phyloP scores from a whole-genome alignment of 2,888 invertebrate genomes.

The Tipula helvola region DNA sequence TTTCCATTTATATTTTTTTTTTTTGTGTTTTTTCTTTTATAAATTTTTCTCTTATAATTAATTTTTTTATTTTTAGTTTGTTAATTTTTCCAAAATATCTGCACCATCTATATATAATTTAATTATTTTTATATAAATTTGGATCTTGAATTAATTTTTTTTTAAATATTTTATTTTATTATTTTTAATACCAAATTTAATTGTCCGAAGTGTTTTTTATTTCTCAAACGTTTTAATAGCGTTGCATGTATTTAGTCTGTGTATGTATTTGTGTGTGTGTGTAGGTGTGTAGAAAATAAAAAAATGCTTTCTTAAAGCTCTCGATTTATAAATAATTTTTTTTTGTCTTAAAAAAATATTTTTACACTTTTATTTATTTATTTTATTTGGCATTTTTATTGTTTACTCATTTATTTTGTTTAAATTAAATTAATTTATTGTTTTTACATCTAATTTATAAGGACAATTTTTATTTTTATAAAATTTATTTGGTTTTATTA shows the following conservation, averaged over 20 bases:
- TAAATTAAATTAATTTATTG: not conserved
- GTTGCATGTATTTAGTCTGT: not conserved
- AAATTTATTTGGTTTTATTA: not conserved
- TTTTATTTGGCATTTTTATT: not conserved
- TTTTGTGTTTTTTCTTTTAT: not conserved
- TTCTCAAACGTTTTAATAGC: not conserved
- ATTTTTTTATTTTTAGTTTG: not conserved
- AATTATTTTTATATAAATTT: not conserved
- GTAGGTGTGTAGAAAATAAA: not conserved
- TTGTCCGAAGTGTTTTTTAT: not conserved
- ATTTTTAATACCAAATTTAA: not conserved
- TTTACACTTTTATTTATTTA: not conserved
- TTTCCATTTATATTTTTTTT: not conserved
- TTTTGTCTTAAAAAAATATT: conserved; percentile 4
- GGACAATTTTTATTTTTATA: not conserved
- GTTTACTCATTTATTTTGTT: not conserved
- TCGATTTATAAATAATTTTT: not conserved
- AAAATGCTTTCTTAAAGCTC: not conserved
- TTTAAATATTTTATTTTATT: not conserved
- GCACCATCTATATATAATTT: not conserved
- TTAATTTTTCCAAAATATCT: not conserved
- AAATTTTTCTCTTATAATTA: not conserved
- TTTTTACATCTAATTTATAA: not conserved
- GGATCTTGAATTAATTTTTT: not conserved
- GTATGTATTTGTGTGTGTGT: not conserved